Evolutionary conservation across 2,113 vertebrate genomes (phyloP), one percentile per base, ranked within the genome.

Genomic region (Trematocara variabile): DNA sequence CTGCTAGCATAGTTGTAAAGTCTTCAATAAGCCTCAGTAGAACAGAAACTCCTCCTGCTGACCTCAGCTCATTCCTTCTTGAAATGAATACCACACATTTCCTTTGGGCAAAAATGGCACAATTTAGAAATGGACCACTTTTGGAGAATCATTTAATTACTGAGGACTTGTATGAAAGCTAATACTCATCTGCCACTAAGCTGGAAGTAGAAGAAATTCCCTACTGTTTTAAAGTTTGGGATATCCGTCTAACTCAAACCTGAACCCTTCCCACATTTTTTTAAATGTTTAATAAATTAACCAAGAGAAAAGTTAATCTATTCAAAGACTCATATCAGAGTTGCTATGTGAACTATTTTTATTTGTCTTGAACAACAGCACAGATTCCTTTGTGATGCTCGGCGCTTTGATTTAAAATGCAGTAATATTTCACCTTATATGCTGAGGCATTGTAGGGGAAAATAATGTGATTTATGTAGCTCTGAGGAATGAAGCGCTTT

Each of bases 361-460:
- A 89, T 89, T 86, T 90, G 37, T 58, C 79, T 81, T 41, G 12
- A 88, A 86, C 84, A 83, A 18, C 63, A 3, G n/a, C 65, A 25
- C 11, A 4, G 53, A 30, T 85, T 54, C 58, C 84, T 79, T 87
- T 89, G 75, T 84, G 58, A 90, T 85, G 75, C 79, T 92, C 92
- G 88, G 92, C 77, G 87, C 84, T 93, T 93, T 87, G 65, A 89
- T 80, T 79, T 90, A 83, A 92, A 88, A 90, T 53, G 52, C 88
- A 73, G 80, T 55, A 82, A 83, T 88, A 86, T 91, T 92, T 91
- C 28, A 78, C 87, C 78, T 80, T 58, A 48, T 82, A 20, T 80
- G 79, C 84, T 50, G 89, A 85, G 77, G 90, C 84, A 84, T 65
- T 63, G 70, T 68, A 11, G 52, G 28, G 83, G 55, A 60, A 79